A percentile compares a stretch with the other conserved stretches of the same genome.
Conservation (phyloP, 2,888 invertebrate genomes). For the Tenthredo mesomela region DNA sequence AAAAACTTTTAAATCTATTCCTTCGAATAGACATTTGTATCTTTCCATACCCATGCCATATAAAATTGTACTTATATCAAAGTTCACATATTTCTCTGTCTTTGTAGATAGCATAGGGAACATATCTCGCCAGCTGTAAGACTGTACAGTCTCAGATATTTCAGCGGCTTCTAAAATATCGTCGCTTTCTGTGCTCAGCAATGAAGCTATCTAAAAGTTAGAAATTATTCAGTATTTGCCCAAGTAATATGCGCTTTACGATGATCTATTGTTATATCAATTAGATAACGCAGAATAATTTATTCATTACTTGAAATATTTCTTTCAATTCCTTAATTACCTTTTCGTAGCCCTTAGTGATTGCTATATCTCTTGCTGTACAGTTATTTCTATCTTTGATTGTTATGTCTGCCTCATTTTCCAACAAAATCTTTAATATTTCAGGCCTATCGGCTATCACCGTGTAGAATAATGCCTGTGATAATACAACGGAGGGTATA, state of each 20-base stretch:
- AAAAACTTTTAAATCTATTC: conserved; percentile 81
- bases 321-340: conserved; percentile 67
- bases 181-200: conserved; percentile 61
- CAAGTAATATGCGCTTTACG: neutral
- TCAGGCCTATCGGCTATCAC: conserved; percentile 80
- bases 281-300: neutral
- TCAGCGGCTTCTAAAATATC: conserved; percentile 52
- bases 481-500: conserved; percentile 48
- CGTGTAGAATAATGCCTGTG: conserved; percentile 84
- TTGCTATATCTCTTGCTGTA: conserved; percentile 80
- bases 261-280: neutral
- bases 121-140: conserved; percentile 79
- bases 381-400: conserved; percentile 80
- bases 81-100: conserved; percentile 60
- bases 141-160: conserved; percentile 56
- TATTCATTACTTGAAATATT: neutral
- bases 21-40: conserved; percentile 78
- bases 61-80: conserved; percentile 81
- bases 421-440: conserved; percentile 80
- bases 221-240: neutral
- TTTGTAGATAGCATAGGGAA: conserved; percentile 76
- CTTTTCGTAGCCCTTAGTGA: conserved; percentile 78
- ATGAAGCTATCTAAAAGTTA: conserved; percentile 61
- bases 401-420: conserved; percentile 79
- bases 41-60: conserved; percentile 82